Conservation (phyloP, 2,113 vertebrate species). For the Lathamus discolor region DNA sequence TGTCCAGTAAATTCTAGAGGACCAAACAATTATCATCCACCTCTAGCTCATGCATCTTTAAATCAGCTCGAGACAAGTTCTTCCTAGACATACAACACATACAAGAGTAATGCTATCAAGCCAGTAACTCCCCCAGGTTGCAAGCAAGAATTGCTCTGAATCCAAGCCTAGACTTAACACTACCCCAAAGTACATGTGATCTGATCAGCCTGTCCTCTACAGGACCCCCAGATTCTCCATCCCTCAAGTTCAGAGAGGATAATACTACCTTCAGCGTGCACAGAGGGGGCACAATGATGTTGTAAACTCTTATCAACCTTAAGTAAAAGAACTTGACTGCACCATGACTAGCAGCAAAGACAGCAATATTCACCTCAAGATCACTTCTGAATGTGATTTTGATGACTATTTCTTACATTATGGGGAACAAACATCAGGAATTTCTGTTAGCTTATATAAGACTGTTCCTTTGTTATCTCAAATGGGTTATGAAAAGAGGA, state of each 20-base stretch:
- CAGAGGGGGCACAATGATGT: neutral
- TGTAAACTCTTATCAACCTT: neutral
- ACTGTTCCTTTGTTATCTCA: neutral
- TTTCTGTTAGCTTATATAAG: neutral
- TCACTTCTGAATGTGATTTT: neutral
- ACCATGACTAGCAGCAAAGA: neutral
- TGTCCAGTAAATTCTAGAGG: neutral
- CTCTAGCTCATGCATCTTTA: neutral
- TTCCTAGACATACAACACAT: neutral
- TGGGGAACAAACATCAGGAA: neutral
- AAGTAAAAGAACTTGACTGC: neutral
- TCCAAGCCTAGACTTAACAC: neutral
- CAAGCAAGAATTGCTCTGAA: neutral
- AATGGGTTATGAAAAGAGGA: neutral
- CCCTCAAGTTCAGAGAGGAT: neutral
- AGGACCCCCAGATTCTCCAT: neutral
- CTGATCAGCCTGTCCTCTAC: neutral
- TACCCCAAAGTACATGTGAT: rapidly evolving
- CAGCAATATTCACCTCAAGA: neutral
- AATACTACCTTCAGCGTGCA: neutral
- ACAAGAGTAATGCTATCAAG: neutral
- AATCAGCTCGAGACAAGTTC: neutral
- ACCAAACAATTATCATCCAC: neutral
- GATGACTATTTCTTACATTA: neutral
- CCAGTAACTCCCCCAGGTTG: rapidly evolving